Evolutionary conservation across 2,888 invertebrate species (phyloP).

Genomic region (Tuta absoluta): DNA sequence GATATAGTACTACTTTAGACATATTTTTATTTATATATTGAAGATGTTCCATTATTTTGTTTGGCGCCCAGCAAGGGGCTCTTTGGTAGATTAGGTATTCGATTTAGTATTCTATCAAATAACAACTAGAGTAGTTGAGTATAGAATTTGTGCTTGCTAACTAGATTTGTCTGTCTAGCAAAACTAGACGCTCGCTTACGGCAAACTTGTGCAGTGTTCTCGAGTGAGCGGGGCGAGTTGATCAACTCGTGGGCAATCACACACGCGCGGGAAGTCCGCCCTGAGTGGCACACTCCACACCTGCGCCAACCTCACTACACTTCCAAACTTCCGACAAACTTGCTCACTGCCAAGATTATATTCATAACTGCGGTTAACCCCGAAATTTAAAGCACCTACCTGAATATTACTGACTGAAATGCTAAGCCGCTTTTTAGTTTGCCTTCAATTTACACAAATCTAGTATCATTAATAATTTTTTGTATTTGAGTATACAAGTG

Average conservation of each 20-base stretch:
- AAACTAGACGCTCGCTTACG: conserved; percentile 3
- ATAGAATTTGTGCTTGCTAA: background rate
- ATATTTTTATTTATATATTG: background rate
- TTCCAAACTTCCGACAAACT: conserved; percentile 7
- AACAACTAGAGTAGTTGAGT: background rate
- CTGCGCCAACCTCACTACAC: conserved; percentile 3
- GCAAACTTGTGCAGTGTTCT: conserved; percentile 12
- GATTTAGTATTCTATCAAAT: too few species aligned
- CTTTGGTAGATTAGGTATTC: too few species aligned
- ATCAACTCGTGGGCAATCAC: conserved; percentile 16
- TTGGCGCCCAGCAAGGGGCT: conserved; percentile 1
- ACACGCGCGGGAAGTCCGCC: background rate
- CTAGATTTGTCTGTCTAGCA: background rate
- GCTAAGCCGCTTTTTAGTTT: background rate
- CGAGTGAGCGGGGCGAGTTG: background rate
- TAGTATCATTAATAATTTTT: too few species aligned
- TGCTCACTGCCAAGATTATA: conserved; percentile 3
- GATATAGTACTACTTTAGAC: background rate
- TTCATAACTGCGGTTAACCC: conserved; percentile 8
- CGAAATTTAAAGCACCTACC: background rate
- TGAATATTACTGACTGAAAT: background rate
- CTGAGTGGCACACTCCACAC: background rate
- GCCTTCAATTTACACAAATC: background rate
- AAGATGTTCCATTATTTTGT: background rate
- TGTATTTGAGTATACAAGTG: too few species aligned